phyloP scores from a whole-genome alignment of 2,888 invertebrate genomes.

The Spisula subtruncata region DNA sequence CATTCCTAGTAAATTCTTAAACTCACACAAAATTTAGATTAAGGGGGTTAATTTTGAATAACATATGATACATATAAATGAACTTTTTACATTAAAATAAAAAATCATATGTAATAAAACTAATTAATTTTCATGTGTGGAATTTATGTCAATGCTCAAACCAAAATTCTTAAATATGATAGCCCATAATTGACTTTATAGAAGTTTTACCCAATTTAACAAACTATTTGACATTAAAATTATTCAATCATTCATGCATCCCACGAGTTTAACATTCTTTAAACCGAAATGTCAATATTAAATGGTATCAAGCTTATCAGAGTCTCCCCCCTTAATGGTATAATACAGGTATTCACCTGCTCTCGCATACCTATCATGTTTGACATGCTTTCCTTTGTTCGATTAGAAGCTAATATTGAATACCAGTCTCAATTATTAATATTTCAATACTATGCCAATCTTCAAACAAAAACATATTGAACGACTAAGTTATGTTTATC shows the following conservation, averaged over 20 bases:
- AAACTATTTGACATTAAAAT: neutral
- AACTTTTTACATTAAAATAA: too few relatives aligned
- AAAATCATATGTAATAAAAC: too few relatives aligned
- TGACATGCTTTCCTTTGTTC: conserved; percentile 43
- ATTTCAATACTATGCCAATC: neutral
- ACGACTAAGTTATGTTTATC: neutral
- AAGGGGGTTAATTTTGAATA: too few relatives aligned
- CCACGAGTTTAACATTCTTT: conserved; percentile 28
- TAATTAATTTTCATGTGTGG: too few relatives aligned
- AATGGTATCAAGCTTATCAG: conserved; percentile 42
- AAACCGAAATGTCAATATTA: conserved; percentile 36
- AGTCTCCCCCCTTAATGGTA: conserved; percentile 27
- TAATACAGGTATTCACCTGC: conserved; percentile 62
- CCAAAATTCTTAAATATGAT: neutral
- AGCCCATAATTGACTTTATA: neutral
- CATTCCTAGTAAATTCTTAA: too few relatives aligned
- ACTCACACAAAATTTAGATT: too few relatives aligned
- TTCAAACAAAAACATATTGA: neutral
- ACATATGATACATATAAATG: too few relatives aligned
- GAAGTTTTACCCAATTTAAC: neutral
- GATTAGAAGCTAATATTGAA: neutral
- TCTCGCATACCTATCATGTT: conserved; percentile 57
- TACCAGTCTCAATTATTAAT: neutral
- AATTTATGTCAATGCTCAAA: neutral
- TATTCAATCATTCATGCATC: conserved; percentile 12